Base-by-base conservation (phyloP, 2,113 vertebrate species). In the Labeo catla region DNA sequence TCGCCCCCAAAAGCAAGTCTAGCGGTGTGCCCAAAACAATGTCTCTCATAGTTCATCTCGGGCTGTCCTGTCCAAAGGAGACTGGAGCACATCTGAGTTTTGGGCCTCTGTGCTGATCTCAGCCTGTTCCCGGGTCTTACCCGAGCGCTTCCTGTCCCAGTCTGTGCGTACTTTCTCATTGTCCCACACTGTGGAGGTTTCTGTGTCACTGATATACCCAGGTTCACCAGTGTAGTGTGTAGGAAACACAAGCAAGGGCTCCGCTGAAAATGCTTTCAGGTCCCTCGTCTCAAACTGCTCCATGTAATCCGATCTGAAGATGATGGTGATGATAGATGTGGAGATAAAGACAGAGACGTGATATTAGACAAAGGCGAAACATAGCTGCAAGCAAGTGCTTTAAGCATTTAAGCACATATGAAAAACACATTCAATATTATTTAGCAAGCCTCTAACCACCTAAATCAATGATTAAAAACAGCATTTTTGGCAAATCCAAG, bases 141-240 rank as follows among this genome's bases (percentile, higher is more conserved):
- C 95, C 1, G 97, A 96, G 49, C 95, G 95, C 28, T 94, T 95
- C 0, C 97, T 93, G 93, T 98, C 97, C 97, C 97, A 98, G 93
- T 98, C 97, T 0, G 97, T 97, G 57, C 90, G 94, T 36, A 96
- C 84, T 0, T 89, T 93, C 43, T 97, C 97, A 0, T 98, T 95
- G 93, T 98, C 95, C 97, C 97, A 98, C 77, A 98, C 93, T 0
- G 96, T 97, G 2, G 97, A 98, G 72, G 97, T 98, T 91, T 98
- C 97, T 0, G 97, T 98, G 94, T 98, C 97, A 0, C 97, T 98
- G 87, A 98, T 91, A 73, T 98, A 98, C 1, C 97, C 97, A 0
- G 93, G 72, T 0, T 98, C 97, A 0, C 97, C 97, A 0, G 97
- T 98, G 91, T 98, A 98, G 90, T 98, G 97, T 0, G 97, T 97